Conservation (phyloP, 1,140 invertebrate genomes). For the Drosophila guanche region DNA sequence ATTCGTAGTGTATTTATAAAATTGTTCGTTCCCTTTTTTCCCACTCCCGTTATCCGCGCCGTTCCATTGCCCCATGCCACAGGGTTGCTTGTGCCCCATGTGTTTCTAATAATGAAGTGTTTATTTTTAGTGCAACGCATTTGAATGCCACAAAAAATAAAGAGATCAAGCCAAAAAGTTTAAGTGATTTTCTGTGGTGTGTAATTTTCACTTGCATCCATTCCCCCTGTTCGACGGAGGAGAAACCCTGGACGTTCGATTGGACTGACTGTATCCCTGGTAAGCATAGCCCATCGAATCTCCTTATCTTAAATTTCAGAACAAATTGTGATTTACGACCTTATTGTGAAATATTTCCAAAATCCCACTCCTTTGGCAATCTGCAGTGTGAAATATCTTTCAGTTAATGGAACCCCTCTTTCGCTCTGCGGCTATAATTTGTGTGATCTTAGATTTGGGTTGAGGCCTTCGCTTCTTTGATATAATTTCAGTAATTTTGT, state of each 20-base stretch:
- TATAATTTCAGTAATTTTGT: conserved; percentile 44
- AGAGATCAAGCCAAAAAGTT: conserved; percentile 40
- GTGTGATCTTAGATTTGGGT: conserved; percentile 15
- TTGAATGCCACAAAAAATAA: conserved; percentile 39
- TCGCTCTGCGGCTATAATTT: conserved; percentile 11
- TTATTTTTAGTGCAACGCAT: conserved; percentile 70
- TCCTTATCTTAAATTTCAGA: conserved; percentile 24
- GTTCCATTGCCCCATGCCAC: conserved; percentile 22
- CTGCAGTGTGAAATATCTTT: conserved; percentile 29
- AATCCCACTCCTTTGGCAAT: conserved; percentile 21
- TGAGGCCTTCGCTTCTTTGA: conserved; percentile 6
- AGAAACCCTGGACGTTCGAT: conserved; percentile 7
- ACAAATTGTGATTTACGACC: conserved; percentile 46
- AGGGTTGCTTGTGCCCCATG: conserved; percentile 41
- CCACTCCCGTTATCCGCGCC: neutral
- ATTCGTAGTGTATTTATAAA: no score
- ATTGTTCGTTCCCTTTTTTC: no score
- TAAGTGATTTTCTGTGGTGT: conserved; percentile 42
- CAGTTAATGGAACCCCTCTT: conserved; percentile 24
- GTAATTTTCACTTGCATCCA: conserved; percentile 6
- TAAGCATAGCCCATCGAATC: conserved; percentile 14
- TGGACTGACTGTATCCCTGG: conserved; percentile 30
- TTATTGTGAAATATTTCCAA: conserved; percentile 42
- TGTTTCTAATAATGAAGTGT: conserved; percentile 81
- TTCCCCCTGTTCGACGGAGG: neutral